A percentile compares a stretch with the other conserved stretches of the same genome.
Evolutionary conservation across 2,113 vertebrate genomes (phyloP).

Genomic region (Bufo gargarizans): DNA sequence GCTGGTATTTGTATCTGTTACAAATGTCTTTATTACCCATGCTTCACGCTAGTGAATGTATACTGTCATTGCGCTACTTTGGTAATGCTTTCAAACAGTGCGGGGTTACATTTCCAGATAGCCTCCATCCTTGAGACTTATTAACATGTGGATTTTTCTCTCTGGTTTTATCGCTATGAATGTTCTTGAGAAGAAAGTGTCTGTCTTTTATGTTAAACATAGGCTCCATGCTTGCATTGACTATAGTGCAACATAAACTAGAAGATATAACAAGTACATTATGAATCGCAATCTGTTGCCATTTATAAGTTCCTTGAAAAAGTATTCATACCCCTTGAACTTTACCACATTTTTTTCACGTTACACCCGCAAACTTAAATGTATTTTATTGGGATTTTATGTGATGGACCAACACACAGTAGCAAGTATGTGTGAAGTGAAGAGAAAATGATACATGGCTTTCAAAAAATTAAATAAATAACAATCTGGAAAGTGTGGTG

Average conservation of each 20-base stretch:
- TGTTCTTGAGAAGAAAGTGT: conserved; percentile 59
- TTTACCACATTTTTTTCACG: too few species aligned
- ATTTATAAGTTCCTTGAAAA: conserved; percentile 16
- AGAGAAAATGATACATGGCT: too few species aligned
- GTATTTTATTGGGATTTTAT: too few species aligned
- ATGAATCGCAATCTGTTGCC: conserved; percentile 79
- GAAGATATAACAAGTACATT: conserved; percentile 74
- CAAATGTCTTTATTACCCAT: conserved; percentile 51
- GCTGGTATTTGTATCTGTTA: conserved; percentile 61
- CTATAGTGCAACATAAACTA: conserved; percentile 62
- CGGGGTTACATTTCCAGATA: conserved; percentile 22
- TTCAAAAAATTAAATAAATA: too few species aligned
- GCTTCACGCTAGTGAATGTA: conserved; percentile 29
- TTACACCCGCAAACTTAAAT: too few species aligned
- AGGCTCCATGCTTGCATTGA: conserved; percentile 51
- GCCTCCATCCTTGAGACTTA: conserved; percentile 50
- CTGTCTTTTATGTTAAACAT: conserved; percentile 51
- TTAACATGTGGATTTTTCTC: conserved; percentile 61
- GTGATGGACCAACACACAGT: too few species aligned
- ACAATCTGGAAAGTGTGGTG: too few species aligned
- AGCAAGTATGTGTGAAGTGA: too few species aligned
- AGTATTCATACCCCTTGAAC: too few species aligned
- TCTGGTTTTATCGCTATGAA: conserved; percentile 9
- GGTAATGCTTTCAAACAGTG: conserved; percentile 51
- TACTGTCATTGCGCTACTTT: conserved; percentile 49